Evolutionary conservation across 2,888 invertebrate species (phyloP).

Genomic region (Ceraclea dissimilis): DNA sequence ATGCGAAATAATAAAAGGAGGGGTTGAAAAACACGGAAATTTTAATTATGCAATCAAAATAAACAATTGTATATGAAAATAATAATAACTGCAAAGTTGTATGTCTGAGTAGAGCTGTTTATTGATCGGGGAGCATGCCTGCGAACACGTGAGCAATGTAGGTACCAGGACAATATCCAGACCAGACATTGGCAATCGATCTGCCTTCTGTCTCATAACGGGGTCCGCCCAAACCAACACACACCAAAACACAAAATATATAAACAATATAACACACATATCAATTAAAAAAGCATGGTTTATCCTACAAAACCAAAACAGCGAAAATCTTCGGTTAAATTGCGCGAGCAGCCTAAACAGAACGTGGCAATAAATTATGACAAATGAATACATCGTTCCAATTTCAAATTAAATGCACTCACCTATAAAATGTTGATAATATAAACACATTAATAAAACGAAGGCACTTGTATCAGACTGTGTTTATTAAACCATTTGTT

Average conservation of each 20-base stretch:
- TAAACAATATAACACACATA: not conserved
- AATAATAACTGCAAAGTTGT: too few relatives aligned
- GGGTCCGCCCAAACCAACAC: conserved; percentile 1
- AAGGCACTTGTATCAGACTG: conserved; percentile 23
- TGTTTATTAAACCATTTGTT: conserved; percentile 1
- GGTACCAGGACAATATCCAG: not conserved
- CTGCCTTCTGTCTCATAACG: not conserved
- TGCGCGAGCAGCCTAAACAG: not conserved
- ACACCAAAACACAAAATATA: not conserved
- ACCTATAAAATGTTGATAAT: conserved; percentile 15
- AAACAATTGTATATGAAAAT: too few relatives aligned
- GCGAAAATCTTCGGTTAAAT: too few relatives aligned
- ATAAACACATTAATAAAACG: conserved; percentile 15
- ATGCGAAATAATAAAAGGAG: too few relatives aligned
- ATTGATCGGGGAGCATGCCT: not conserved
- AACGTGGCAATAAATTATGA: too few relatives aligned
- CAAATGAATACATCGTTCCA: not conserved
- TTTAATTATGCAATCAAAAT: too few relatives aligned
- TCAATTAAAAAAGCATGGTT: not conserved
- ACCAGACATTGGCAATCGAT: conserved; percentile 1
- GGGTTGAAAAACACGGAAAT: too few relatives aligned
- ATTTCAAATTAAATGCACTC: conserved; percentile 5
- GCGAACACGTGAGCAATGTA: not conserved
- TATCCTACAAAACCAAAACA: too few relatives aligned
- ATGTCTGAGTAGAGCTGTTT: not conserved